Evolutionary conservation across 2,888 invertebrate species (phyloP), one percentile per base, ranked within the genome.

Genomic region (Xylota segnis): DNA sequence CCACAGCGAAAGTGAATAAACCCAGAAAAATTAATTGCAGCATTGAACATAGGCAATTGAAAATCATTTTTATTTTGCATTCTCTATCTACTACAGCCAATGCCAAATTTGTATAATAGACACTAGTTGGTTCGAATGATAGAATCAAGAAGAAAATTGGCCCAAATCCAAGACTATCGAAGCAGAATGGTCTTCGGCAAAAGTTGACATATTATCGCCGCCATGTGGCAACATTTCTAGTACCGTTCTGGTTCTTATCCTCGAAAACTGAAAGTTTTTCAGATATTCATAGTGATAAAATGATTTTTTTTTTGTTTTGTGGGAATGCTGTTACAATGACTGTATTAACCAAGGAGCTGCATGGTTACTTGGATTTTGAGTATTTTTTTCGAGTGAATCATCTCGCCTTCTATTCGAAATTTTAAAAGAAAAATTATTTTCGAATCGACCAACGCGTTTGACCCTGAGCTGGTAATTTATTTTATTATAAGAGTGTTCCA

Each of bases 41-140:
- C 86, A 86, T 86, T 86, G 86, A 86, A 86, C 86, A 84, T 84
- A 84, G 79, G 81, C 84, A 84, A 84, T 84, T 81, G 84, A 84
- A 84, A 84, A 81, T 75, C 70, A 75, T 75, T 74, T 83, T 72
- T 78, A 78, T 78, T 74, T 78, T 50, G 40, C 45, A 58, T 58
- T 71, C 43, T 61, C 10, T 4, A 12, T 37, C 50, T 18, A 72
- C 4, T 16, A 75, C 56, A 34, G 16, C 40, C 68, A 66, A 74
- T 74, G 74, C 52, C 66, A 61, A n/a, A 75, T 56, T 43, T 18
- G 47, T 61, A 68, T 47, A 56, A 65, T 59, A 72, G 54, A 83
- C 78, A 29, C 40, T 18, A 45, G 84, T 75, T 78, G 78, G 70
- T 71, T 45, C 37, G 75, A 45, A 65, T 75, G 61, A 71, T 50